Evolutionary conservation across 2,113 vertebrate species (phyloP), one percentile per base, ranked within the genome.

Genomic region (Circaetus cinerascens): DNA sequence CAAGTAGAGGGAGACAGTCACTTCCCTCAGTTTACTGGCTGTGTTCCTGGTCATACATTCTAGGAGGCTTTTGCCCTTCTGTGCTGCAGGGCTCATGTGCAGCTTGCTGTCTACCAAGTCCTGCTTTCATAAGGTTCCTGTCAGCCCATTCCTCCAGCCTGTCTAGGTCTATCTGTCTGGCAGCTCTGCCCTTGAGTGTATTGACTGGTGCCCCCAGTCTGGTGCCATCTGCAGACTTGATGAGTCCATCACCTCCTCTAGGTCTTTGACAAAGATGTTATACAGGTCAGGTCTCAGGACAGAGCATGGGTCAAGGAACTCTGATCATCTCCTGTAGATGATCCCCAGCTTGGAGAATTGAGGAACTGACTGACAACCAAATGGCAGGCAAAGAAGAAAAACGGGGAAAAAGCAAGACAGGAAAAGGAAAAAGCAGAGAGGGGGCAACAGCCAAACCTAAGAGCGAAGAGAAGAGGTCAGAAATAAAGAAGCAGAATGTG

Each of bases 371-470:
- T 75, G 36, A 60, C 11, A 69, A 56, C 3, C 13, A 66, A 90
- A 71, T 14, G 13, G 51, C 15, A 73, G 34, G 15, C 20, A 51
- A 93, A 82, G 51, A 62, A 46, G 8, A 7, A 71, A 50, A 71
- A 15, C 1, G 9, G 14, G 6, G 8, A 0, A 15, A 48, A 36
- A 76, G 7, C 11, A 86, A 34, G n/a, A 55, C 2, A 29, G 22
- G 5, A 55, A 76, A 78, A 67, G 19, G 21, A 68, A 59, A 86
- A 89, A 55, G 5, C 50, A 75, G 43, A 89, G 26, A 46, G 5
- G 6, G 27, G 13, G 53, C 12, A 83, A 45, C 18, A 75, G 30
- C 26, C 46, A 72, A 45, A 66, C 5, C 34, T 81, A 32, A 78
- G 30, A 84, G 14, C 20, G 7, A 86, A 62, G 32, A 88, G 22